Evolutionary conservation across 2,888 invertebrate genomes (phyloP).

Genomic region (Amblyjoppa fuscipennis): DNA sequence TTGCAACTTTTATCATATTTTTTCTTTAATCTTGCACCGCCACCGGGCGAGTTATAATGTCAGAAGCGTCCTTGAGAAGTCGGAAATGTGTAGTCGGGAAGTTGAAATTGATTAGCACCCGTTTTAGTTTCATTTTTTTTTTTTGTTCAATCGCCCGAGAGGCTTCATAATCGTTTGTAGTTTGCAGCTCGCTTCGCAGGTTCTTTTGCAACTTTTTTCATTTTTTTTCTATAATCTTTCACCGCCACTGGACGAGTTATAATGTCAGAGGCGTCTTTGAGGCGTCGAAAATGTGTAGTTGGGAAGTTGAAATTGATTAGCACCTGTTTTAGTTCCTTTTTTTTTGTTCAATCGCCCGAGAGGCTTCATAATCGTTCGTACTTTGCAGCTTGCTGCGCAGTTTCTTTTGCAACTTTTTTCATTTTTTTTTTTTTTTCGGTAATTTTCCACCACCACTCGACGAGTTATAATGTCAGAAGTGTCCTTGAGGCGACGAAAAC

Average conservation of each 20-base stretch:
- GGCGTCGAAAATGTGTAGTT: no score
- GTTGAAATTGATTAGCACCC: no score
- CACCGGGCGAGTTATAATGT: no score
- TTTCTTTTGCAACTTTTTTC: neutral
- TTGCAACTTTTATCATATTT: no score
- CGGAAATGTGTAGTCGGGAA: no score
- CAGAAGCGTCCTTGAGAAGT: no score
- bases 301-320: neutral
- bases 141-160: neutral
- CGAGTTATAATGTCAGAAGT: conserved; percentile 17
- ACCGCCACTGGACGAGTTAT: neutral
- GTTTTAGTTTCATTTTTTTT: no score
- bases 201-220: neutral
- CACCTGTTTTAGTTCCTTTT: no score
- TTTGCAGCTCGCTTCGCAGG: neutral
- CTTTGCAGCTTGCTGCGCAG: neutral
- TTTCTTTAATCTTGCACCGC: no score
- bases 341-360: neutral
- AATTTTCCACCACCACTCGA: neutral
- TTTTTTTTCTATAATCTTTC: neutral
- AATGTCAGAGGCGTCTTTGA: conserved; percentile 10
- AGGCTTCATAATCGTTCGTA: no score
- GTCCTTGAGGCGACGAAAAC: conserved; percentile 28
- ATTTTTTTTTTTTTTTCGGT: no score
- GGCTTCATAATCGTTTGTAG: neutral